A percentile compares a stretch with the other conserved stretches of the same genome.
phyloP scores from a whole-genome alignment of 2,113 vertebrate genomes.

The Stegostoma tigrinum region DNA sequence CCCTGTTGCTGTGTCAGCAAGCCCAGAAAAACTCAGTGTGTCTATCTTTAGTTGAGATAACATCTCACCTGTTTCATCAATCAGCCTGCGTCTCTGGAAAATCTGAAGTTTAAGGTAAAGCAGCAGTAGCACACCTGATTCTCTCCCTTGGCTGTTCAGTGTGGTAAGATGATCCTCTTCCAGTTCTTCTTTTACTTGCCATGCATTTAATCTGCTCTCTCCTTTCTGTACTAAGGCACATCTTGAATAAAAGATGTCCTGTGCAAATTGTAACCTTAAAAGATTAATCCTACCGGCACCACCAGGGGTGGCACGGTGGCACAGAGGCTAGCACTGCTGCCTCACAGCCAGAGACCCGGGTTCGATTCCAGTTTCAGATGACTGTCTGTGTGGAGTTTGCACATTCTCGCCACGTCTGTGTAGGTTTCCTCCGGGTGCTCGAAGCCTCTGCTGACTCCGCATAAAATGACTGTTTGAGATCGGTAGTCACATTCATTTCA shows the following conservation, averaged over 20 bases:
- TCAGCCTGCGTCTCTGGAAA: background rate
- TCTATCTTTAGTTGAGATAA: slow-evolving; percentile 8
- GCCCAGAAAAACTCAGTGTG: background rate
- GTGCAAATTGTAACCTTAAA: background rate
- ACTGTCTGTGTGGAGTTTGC: no score
- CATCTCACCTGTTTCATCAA: background rate
- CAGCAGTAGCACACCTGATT: background rate
- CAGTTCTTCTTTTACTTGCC: background rate
- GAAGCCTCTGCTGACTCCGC: no score
- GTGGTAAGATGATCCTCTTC: background rate
- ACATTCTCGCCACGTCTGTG: no score
- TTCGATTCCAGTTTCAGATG: no score
- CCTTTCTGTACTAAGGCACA: background rate
- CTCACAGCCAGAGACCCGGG: no score
- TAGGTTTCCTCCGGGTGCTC: no score
- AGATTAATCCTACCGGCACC: no score
- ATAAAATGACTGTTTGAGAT: background rate
- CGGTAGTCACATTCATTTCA: background rate
- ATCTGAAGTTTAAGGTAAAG: background rate
- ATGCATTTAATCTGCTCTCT: background rate
- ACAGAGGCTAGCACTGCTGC: no score
- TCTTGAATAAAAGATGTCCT: background rate
- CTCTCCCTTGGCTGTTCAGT: background rate
- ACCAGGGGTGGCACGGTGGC: no score
- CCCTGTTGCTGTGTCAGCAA: background rate